Evolutionary conservation across 2,797 vertebrate species (phyloP).

Genomic region (Borostomias antarcticus): DNA sequence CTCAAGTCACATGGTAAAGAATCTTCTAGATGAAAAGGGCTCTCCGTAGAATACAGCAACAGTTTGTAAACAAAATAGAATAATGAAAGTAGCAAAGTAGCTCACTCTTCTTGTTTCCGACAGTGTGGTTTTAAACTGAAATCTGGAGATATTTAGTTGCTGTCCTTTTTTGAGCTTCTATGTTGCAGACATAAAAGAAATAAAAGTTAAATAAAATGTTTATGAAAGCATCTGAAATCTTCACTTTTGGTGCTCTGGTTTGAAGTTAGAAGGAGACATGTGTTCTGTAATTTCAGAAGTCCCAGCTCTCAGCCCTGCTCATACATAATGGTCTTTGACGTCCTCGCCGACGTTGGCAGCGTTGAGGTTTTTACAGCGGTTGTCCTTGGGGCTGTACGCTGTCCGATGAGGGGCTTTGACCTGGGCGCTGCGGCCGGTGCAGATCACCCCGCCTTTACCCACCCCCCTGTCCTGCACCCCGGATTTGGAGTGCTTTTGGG

Average conservation of each 20-base stretch:
- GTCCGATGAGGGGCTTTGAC: conserved; percentile 84
- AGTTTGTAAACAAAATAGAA: conserved; percentile 51
- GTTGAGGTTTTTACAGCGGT: conserved; percentile 87
- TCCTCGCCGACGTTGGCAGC: conserved; percentile 77
- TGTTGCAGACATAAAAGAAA: conserved; percentile 27
- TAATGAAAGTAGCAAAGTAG: conserved; percentile 10
- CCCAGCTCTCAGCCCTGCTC: conserved; percentile 54
- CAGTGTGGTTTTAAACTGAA: conserved; percentile 24
- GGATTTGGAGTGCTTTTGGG: conserved; percentile 74
- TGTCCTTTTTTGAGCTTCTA: conserved; percentile 31
- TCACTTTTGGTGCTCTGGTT: conserved; percentile 57
- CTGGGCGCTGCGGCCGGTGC: conserved; percentile 72
- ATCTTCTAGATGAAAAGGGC: conserved; percentile 19
- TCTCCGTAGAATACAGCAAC: conserved; percentile 4
- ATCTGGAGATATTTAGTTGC: not conserved
- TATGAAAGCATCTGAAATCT: conserved; percentile 56
- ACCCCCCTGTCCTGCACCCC: conserved; percentile 58
- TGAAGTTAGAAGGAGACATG: conserved; percentile 39
- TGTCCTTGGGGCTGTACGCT: conserved; percentile 86
- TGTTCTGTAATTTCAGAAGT: conserved; percentile 19
- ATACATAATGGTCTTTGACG: conserved; percentile 82
- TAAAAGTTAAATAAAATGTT: conserved; percentile 46
- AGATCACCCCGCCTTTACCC: conserved; percentile 71
- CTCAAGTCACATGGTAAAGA: conserved; percentile 22
- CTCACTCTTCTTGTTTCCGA: conserved; percentile 29